These are phyloP conservation scores for Choreutis nemorana DNA, from an alignment of 2,888 invertebrate genomes.

Conservation along the genomic window DNA sequence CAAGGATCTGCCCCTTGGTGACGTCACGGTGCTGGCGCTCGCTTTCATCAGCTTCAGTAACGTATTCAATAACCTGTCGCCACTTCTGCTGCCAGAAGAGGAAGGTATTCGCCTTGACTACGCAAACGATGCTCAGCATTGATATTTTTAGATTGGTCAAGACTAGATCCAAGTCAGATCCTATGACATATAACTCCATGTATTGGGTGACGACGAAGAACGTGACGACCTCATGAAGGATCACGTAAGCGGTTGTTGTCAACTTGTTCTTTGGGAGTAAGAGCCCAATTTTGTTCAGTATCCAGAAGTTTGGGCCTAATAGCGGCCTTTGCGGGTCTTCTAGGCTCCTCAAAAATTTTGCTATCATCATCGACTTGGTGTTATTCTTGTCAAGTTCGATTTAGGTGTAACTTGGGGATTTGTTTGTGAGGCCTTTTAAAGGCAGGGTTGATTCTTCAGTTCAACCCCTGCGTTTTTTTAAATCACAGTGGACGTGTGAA, in stretches of 20 bases:
- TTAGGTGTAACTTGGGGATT: too few species aligned
- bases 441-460: too few species aligned
- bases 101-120: slow-evolving; percentile 35
- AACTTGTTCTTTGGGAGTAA: slow-evolving; percentile 29
- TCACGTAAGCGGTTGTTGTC: slow-evolving; percentile 19
- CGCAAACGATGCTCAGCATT: slow-evolving; percentile 42
- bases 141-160: slow-evolving; percentile 46
- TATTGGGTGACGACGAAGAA: slow-evolving; percentile 40
- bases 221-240: slow-evolving; percentile 27
- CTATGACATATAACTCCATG: slow-evolving; percentile 33
- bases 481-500: too few species aligned
- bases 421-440: too few species aligned
- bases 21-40: slow-evolving; percentile 28
- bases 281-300: slow-evolving; percentile 28
- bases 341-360: slow-evolving; percentile 21
- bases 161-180: slow-evolving; percentile 34
- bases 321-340: slow-evolving; percentile 32
- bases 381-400: too few species aligned
- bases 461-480: too few species aligned
- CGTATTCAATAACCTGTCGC: slow-evolving; percentile 33
- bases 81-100: slow-evolving; percentile 37
- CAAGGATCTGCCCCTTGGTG: slow-evolving; percentile 22
- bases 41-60: slow-evolving; percentile 35
- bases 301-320: slow-evolving; percentile 43
- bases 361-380: slow-evolving; percentile 19